Percentiles rank a stretch among this genome's conserved stretches.
Evolutionary conservation across 2,888 invertebrate genomes (phyloP).

Genomic region (Apeira syringaria): DNA sequence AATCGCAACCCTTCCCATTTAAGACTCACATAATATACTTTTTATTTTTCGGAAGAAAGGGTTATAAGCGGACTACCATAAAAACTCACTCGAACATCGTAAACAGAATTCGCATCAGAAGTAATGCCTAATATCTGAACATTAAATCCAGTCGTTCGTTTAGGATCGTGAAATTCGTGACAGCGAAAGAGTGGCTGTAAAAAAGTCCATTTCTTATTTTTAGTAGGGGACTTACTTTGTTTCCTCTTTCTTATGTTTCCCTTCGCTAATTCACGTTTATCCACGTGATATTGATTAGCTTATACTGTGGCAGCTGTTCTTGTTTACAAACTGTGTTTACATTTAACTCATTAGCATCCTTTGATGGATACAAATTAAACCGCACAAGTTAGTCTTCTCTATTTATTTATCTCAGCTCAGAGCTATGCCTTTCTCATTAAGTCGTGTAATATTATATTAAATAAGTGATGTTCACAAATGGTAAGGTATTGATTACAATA

Average conservation of each 20-base stretch:
- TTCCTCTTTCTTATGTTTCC: conserved; percentile 12
- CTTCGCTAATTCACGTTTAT: conserved; percentile 12
- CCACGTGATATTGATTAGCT: conserved; percentile 3
- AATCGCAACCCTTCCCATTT: conserved; percentile 22
- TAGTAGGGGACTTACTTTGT: conserved; percentile 25
- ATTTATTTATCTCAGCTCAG: no score
- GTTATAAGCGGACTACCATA: conserved; percentile 28
- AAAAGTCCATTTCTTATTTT: conserved; percentile 33
- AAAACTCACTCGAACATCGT: conserved; percentile 32
- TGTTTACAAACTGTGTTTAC: not conserved
- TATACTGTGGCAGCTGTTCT: not conserved
- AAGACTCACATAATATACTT: conserved; percentile 26
- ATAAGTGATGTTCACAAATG: no score
- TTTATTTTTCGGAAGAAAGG: conserved; percentile 27
- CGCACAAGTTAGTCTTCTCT: not conserved
- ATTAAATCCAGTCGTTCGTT: conserved; percentile 30
- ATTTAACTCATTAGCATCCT: not conserved
- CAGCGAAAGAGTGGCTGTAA: conserved; percentile 33
- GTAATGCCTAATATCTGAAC: conserved; percentile 29
- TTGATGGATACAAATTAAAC: not conserved
- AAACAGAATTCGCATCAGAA: conserved; percentile 22
- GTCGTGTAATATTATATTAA: no score
- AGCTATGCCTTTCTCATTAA: no score
- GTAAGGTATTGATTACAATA: no score
- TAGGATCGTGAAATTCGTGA: conserved; percentile 29